Conservation (phyloP, 2,113 vertebrate species). For the Gnathonemus longibarbis region DNA sequence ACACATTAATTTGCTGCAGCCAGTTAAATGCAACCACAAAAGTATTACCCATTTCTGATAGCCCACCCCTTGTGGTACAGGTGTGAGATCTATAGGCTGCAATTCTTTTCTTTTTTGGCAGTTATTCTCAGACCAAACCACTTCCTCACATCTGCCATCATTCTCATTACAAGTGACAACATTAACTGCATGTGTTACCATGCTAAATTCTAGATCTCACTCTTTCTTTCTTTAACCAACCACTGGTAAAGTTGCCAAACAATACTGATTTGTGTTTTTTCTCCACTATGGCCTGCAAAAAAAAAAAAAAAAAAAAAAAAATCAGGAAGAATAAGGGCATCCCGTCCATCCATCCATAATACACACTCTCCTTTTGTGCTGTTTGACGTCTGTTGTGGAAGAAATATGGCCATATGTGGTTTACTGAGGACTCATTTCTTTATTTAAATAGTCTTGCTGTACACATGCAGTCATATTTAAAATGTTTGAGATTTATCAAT, state of each 20-base stretch:
- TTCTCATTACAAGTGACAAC: background rate
- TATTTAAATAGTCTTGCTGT: background rate
- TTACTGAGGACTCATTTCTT: background rate
- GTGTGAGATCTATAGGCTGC: background rate
- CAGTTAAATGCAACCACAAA: background rate
- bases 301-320: background rate
- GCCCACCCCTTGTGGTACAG: background rate
- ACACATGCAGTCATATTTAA: background rate
- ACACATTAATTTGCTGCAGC: background rate
- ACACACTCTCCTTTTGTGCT: background rate
- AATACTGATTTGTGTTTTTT: background rate
- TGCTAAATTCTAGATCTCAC: background rate
- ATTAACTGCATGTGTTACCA: background rate
- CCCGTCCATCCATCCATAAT: background rate
- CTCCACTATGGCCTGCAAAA: background rate
- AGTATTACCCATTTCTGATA: background rate
- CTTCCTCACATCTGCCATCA: background rate
- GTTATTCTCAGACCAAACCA: background rate
- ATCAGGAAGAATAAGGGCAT: background rate
- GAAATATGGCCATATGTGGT: background rate
- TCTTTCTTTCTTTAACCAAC: background rate
- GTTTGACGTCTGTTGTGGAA: background rate
- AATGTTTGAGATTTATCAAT: background rate
- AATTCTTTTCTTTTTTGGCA: background rate
- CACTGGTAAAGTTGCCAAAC: background rate